These are phyloP conservation scores for Martes flavigula DNA, from an alignment of 2,797 vertebrate species.

Conservation along the genomic window DNA sequence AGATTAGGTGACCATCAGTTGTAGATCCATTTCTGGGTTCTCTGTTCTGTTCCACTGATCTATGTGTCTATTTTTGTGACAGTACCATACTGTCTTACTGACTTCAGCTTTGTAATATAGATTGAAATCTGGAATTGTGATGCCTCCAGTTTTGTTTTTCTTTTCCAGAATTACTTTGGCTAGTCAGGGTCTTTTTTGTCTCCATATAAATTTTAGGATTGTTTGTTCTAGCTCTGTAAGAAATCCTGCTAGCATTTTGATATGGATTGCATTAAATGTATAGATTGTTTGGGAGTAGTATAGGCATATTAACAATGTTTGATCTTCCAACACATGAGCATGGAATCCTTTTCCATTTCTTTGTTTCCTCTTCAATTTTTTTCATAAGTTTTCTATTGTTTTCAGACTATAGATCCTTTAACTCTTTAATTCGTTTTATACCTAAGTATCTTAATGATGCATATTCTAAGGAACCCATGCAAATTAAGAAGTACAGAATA, in stretches of 20 bases:
- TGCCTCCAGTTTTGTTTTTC: neutral
- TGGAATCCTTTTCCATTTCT: neutral
- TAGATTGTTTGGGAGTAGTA: neutral
- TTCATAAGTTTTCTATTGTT: neutral
- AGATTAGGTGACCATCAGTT: neutral
- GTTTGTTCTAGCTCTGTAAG: too few species aligned
- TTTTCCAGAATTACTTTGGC: neutral
- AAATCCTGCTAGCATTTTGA: too few species aligned
- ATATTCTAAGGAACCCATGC: neutral
- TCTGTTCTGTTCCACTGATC: neutral
- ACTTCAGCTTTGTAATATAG: neutral
- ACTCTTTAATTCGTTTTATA: neutral
- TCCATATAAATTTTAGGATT: too few species aligned
- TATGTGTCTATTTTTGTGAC: neutral
- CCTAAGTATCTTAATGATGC: neutral
- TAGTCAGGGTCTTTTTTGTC: neutral
- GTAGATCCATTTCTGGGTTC: neutral
- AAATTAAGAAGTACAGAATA: neutral
- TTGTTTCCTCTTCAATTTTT: neutral
- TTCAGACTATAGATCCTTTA: neutral
- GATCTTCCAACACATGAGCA: neutral
- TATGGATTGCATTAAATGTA: too few species aligned
- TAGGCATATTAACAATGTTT: neutral
- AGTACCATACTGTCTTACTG: too few species aligned
- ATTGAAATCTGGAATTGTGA: neutral